A percentile compares a stretch with the other conserved stretches of the same genome.
Conservation (phyloP, 1,140 invertebrate species). For the Ceratoteleas bidentatus region DNA sequence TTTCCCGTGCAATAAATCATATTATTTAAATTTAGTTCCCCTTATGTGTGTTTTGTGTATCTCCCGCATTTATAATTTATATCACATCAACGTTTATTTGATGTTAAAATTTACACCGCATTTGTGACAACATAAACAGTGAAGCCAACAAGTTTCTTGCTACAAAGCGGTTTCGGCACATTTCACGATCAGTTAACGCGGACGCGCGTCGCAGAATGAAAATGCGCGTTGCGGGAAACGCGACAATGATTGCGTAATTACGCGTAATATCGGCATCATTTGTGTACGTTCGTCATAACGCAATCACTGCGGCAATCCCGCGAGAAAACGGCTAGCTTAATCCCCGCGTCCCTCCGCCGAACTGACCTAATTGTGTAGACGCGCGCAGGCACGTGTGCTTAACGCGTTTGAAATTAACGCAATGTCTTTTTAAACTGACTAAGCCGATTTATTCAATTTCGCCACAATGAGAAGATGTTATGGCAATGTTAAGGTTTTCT, state of each 20-base stretch:
- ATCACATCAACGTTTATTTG: too few relatives aligned
- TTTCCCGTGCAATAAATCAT: too few relatives aligned
- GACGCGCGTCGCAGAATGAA: conserved; percentile 20
- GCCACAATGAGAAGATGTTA: neutral
- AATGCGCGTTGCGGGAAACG: conserved; percentile 47
- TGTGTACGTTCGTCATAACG: conserved; percentile 64
- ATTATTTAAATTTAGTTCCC: too few relatives aligned
- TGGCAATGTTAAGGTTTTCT: neutral
- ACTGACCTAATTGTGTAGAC: conserved; percentile 63
- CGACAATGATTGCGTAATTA: conserved; percentile 53
- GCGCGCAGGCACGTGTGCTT: conserved; percentile 32
- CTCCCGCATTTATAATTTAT: too few relatives aligned
- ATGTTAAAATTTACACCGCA: too few relatives aligned
- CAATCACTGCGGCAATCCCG: conserved; percentile 60
- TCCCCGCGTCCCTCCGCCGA: neutral
- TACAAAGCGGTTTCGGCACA: too few relatives aligned
- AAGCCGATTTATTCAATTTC: conserved; percentile 11
- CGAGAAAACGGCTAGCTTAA: conserved; percentile 48
- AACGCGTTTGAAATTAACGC: conserved; percentile 11
- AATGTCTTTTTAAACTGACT: conserved; percentile 15
- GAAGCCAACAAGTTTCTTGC: too few relatives aligned
- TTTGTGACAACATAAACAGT: too few relatives aligned
- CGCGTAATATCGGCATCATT: conserved; percentile 56
- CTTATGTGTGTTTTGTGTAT: too few relatives aligned
- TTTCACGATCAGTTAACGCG: too few relatives aligned